A percentile compares a stretch with the other conserved stretches of the same genome.
Evolutionary conservation across 2,113 vertebrate genomes (phyloP).

Genomic region (Aythya baeri): DNA sequence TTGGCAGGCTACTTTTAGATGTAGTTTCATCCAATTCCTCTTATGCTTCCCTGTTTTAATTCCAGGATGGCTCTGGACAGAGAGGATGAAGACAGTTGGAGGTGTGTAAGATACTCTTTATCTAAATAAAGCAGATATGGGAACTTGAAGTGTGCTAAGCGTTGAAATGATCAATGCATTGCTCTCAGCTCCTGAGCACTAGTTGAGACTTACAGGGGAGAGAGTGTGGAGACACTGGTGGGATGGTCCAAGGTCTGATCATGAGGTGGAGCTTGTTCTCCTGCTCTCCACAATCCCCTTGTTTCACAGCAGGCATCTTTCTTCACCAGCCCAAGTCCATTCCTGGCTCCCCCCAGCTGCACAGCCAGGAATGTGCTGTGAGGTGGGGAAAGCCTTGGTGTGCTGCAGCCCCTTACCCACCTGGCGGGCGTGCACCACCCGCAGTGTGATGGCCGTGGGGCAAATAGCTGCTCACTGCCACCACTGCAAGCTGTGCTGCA

Average conservation of each 20-base stretch:
- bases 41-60: not conserved
- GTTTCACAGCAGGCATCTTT: not conserved
- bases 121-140: not conserved
- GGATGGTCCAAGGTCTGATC: not conserved
- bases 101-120: not conserved
- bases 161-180: not conserved
- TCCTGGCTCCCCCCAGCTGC: accelerated
- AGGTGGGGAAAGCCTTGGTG: not conserved
- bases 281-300: not conserved
- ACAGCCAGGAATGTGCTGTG: accelerated
- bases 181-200: not conserved
- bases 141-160: not conserved
- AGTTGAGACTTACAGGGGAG: not conserved
- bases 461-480: accelerated
- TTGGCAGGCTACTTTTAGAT: not conserved
- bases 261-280: not conserved
- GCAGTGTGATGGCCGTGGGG: not conserved
- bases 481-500: no score
- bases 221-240: not conserved
- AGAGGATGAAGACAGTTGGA: not conserved
- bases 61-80: not conserved
- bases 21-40: not conserved
- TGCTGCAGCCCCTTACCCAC: accelerated
- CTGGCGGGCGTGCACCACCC: accelerated
- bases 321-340: not conserved